Percentiles rank a stretch among this genome's conserved stretches.
phyloP scores from a whole-genome alignment of 2,888 invertebrate species.

The Nycteola revayana region DNA sequence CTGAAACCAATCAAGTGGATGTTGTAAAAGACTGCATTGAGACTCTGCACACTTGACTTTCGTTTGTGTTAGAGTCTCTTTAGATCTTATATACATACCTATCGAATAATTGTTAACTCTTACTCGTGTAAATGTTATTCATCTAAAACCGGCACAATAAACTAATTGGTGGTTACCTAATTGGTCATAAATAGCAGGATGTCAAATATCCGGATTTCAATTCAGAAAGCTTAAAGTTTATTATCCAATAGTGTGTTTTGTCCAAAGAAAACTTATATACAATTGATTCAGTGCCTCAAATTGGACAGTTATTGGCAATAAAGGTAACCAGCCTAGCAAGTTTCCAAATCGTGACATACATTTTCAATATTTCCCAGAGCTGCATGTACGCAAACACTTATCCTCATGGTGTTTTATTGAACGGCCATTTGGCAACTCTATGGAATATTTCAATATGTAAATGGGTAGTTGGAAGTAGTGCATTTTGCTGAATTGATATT shows the following conservation, averaged over 20 bases:
- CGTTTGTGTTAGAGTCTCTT: too few species aligned
- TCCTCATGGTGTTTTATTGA: conserved; percentile 13
- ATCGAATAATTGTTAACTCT: too few species aligned
- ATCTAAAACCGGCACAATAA: too few species aligned
- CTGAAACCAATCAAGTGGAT: conserved; percentile 8
- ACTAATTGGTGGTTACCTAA: too few species aligned
- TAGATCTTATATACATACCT: too few species aligned
- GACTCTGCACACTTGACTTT: too few species aligned
- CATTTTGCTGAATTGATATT: conserved; percentile 4
- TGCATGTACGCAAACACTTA: conserved; percentile 10
- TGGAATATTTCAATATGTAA: conserved; percentile 20
- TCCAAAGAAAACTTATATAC: background rate
- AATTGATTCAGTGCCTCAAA: background rate
- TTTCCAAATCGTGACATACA: conserved; percentile 8
- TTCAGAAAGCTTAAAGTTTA: background rate
- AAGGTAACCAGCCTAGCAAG: background rate
- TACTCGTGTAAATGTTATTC: too few species aligned
- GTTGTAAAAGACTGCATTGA: background rate
- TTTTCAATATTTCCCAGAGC: conserved; percentile 17
- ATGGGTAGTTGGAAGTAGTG: conserved; percentile 18
- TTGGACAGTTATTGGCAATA: background rate
- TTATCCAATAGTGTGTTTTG: background rate
- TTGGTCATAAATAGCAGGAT: too few species aligned
- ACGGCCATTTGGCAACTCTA: conserved; percentile 9
- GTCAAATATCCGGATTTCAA: background rate